Evolutionary conservation across 2,113 vertebrate species (phyloP).

Genomic region (Kryptolebias marmoratus): DNA sequence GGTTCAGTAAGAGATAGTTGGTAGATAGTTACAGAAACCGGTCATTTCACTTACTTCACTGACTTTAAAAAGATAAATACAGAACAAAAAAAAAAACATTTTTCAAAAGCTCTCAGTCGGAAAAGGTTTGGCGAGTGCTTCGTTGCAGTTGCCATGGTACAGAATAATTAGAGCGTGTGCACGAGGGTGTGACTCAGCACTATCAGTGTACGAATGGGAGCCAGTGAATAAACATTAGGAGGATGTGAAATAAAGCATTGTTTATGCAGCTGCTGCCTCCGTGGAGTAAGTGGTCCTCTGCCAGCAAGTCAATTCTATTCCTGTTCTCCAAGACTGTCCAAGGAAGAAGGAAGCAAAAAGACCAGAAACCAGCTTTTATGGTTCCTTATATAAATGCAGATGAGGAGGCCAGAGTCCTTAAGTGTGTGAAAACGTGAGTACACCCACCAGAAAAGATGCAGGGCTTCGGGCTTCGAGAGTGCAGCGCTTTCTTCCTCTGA

Average conservation of each 20-base stretch:
- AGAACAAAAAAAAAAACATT: conserved; percentile 44
- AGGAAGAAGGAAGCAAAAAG: conserved; percentile 52
- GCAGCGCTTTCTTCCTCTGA: conserved; percentile 55
- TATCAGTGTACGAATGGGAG: conserved; percentile 65
- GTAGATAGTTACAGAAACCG: conserved; percentile 26
- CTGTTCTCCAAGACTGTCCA: conserved; percentile 67
- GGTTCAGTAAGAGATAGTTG: conserved; percentile 8
- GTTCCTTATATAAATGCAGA: conserved; percentile 72
- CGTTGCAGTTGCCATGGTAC: conserved; percentile 74
- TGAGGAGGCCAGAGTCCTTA: conserved; percentile 54
- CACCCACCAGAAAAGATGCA: conserved; percentile 58
- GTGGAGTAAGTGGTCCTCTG: conserved; percentile 55
- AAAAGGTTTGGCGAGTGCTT: conserved; percentile 69
- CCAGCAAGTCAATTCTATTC: conserved; percentile 66
- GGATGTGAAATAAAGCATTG: conserved; percentile 75
- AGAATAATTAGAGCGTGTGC: conserved; percentile 73
- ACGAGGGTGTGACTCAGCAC: conserved; percentile 75
- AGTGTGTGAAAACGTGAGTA: conserved; percentile 56
- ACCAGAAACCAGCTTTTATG: conserved; percentile 65
- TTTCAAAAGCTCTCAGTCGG: conserved; percentile 56
- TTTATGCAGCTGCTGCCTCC: conserved; percentile 74
- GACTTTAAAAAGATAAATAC: conserved; percentile 44
- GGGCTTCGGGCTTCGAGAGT: conserved; percentile 55
- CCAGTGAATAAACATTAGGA: conserved; percentile 74
- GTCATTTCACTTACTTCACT: conserved; percentile 24